phyloP scores from a whole-genome alignment of 2,888 invertebrate species.

The Orthonevra nobilis region DNA sequence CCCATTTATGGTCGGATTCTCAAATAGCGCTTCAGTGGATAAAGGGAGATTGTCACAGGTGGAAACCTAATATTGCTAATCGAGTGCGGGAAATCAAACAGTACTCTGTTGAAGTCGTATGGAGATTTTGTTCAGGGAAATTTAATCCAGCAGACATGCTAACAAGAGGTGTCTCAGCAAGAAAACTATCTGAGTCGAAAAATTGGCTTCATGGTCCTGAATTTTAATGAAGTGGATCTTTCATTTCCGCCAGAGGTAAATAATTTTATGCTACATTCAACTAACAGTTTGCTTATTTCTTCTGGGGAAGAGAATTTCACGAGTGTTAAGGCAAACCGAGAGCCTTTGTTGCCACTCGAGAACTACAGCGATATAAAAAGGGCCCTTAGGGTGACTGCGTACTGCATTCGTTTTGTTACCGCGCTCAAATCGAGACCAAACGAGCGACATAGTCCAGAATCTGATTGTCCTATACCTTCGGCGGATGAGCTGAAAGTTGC shows the following conservation, averaged over 20 bases:
- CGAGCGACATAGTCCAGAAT: too few relatives aligned
- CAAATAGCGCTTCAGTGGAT: conserved; percentile 25
- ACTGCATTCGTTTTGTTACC: too few relatives aligned
- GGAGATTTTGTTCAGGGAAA: conserved; percentile 5
- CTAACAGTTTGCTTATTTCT: not conserved
- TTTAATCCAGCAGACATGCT: conserved; percentile 16
- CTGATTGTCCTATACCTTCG: too few relatives aligned
- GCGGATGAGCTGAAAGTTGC: conserved; percentile 1
- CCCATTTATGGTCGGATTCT: conserved; percentile 12
- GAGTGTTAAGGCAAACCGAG: too few relatives aligned
- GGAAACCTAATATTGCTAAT: conserved; percentile 4
- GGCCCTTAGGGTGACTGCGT: too few relatives aligned
- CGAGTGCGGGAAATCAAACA: conserved; percentile 6
- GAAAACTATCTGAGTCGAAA: not conserved
- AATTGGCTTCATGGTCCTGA: conserved; percentile 5
- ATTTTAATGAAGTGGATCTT: too few relatives aligned
- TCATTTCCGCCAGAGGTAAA: too few relatives aligned
- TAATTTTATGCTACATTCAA: not conserved
- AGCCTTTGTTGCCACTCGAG: too few relatives aligned
- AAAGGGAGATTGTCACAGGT: not conserved
- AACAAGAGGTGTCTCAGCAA: conserved; percentile 15
- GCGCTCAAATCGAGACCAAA: too few relatives aligned
- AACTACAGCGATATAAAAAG: too few relatives aligned
- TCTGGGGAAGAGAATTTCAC: not conserved
- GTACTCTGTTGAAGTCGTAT: not conserved